A percentile compares a stretch with the other conserved stretches of the same genome.
These are phyloP conservation scores for Trachymyrmex cornetzi DNA, from an alignment of 1,140 invertebrate species.

Conservation along the genomic window DNA sequence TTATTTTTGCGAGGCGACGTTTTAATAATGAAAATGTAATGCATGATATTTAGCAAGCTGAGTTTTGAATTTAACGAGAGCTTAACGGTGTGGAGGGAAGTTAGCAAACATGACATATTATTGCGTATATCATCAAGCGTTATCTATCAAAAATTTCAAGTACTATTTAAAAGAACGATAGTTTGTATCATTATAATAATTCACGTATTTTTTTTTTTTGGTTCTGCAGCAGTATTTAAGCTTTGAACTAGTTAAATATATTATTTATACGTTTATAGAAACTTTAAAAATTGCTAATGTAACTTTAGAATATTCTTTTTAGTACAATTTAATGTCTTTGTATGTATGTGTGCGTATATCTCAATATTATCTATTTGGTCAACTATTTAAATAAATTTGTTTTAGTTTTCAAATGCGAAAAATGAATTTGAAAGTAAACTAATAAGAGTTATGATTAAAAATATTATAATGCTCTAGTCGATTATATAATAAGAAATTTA, in stretches of 20 bases:
- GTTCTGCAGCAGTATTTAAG: neutral
- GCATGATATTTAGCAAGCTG: conserved; percentile 42
- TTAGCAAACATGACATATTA: neutral
- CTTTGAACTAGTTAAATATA: neutral
- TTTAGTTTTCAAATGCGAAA: conserved; percentile 10
- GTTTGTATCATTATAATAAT: neutral
- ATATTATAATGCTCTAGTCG: neutral
- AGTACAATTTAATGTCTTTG: neutral
- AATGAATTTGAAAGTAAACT: neutral
- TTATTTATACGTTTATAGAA: neutral
- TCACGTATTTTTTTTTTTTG: neutral
- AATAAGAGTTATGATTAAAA: neutral
- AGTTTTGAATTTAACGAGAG: conserved; percentile 16
- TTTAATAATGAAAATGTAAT: conserved; percentile 51
- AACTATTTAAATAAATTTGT: neutral
- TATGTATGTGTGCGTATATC: neutral
- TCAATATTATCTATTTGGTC: neutral
- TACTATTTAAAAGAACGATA: neutral
- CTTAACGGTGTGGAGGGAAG: neutral
- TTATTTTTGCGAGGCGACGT: conserved; percentile 54
- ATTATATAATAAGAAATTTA: neutral
- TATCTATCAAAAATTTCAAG: conserved; percentile 5
- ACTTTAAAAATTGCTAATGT: neutral
- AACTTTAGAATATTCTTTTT: conserved; percentile 5
- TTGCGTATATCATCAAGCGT: neutral